These are phyloP conservation scores for Oryzias dopingdopingensis DNA, from an alignment of 2,797 vertebrate species.

Conservation along the genomic window DNA sequence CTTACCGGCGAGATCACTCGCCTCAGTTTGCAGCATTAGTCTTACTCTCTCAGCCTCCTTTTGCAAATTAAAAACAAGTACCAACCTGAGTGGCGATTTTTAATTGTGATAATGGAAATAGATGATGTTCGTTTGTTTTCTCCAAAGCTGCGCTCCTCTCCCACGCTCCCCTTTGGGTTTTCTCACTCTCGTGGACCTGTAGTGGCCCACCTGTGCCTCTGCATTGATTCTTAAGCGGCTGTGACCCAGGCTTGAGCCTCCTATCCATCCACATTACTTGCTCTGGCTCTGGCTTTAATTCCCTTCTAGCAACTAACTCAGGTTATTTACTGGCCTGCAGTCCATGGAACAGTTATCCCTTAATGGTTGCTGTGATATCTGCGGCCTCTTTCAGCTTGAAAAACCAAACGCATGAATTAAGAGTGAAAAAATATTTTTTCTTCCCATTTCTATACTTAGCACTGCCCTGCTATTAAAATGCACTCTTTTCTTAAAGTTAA, in stretches of 20 bases:
- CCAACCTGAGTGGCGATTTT: slow-evolving; percentile 54
- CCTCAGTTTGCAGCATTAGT: slow-evolving; percentile 62
- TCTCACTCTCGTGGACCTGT: slow-evolving; percentile 63
- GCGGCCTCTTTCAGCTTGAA: slow-evolving; percentile 8
- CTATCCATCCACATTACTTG: slow-evolving; percentile 83
- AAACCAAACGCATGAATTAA: slow-evolving; percentile 17
- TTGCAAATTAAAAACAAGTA: slow-evolving; percentile 72
- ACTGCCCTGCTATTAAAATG: slow-evolving; percentile 16
- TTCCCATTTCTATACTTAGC: background rate
- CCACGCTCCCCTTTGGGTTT: slow-evolving; percentile 50
- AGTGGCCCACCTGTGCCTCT: slow-evolving; percentile 74
- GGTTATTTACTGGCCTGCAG: slow-evolving; percentile 76
- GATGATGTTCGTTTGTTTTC: slow-evolving; percentile 57
- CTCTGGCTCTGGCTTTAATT: slow-evolving; percentile 77
- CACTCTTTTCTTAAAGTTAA: slow-evolving; percentile 1
- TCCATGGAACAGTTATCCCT: slow-evolving; percentile 61
- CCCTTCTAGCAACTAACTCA: slow-evolving; percentile 76
- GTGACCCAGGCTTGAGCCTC: slow-evolving; percentile 77
- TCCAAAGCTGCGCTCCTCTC: slow-evolving; percentile 9
- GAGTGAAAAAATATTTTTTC: background rate
- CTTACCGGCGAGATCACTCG: slow-evolving; percentile 54
- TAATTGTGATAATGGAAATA: slow-evolving; percentile 78
- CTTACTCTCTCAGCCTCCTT: slow-evolving; percentile 63
- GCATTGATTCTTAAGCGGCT: slow-evolving; percentile 78
- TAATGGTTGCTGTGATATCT: slow-evolving; percentile 47